Evolutionary conservation across 2,113 vertebrate species (phyloP).

Genomic region (Equus quagga): DNA sequence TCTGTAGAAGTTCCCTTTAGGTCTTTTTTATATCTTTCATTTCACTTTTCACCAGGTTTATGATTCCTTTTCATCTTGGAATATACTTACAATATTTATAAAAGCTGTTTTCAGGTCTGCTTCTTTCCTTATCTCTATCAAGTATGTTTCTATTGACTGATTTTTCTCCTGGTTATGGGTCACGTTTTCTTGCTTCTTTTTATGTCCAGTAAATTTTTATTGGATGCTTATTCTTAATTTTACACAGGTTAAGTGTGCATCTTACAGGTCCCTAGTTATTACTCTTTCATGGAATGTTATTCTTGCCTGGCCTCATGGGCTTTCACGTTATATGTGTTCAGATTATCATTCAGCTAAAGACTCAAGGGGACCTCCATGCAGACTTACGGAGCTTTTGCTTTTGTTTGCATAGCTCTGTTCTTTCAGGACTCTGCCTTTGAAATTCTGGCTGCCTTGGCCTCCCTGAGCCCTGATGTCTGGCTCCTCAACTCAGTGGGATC

Average conservation of each 20-base stretch:
- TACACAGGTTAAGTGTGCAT: background rate
- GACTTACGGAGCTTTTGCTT: background rate
- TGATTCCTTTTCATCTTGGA: background rate
- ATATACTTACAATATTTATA: background rate
- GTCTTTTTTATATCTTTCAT: background rate
- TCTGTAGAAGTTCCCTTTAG: background rate
- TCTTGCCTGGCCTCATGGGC: background rate
- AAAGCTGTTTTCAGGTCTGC: background rate
- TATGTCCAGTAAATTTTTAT: conserved; percentile 8
- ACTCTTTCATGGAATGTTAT: background rate
- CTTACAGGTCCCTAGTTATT: background rate
- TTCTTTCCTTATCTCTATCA: background rate
- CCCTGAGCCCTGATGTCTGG: background rate
- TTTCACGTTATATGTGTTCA: background rate
- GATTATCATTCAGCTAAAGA: conserved; percentile 12
- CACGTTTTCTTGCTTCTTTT: background rate
- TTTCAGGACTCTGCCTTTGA: background rate
- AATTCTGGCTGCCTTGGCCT: background rate
- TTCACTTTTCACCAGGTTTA: background rate
- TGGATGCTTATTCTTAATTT: background rate
- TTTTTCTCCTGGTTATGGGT: background rate
- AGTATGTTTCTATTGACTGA: background rate
- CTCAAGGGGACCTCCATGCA: background rate
- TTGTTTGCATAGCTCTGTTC: conserved; percentile 11
- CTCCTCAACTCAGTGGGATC: background rate